Evolutionary conservation across 1,140 invertebrate species (phyloP).

Genomic region (Caenorhabditis inopinata): DNA sequence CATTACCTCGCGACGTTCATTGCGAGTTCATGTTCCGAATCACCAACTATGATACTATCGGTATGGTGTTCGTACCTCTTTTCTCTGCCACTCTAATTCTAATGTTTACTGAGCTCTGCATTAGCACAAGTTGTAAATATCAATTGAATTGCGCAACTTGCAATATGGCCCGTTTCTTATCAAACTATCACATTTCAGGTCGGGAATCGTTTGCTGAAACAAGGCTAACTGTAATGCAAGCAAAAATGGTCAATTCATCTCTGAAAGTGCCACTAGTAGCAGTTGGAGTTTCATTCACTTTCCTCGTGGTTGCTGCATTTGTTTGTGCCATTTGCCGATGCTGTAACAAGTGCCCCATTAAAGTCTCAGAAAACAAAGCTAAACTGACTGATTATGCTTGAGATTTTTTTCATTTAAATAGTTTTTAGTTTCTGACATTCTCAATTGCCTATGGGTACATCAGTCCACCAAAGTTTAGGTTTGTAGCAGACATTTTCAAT

Average conservation of each 20-base stretch:
- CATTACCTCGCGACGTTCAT: neutral
- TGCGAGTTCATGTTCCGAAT: slow-evolving; percentile 24
- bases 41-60: slow-evolving; percentile 30
- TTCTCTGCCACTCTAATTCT: too few species aligned
- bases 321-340: slow-evolving; percentile 10
- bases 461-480: neutral
- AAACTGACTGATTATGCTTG: slow-evolving; percentile 36
- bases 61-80: too few species aligned
- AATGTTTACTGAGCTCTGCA: too few species aligned
- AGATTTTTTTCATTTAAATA: neutral
- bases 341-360: neutral
- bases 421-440: neutral
- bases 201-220: slow-evolving; percentile 39
- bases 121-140: too few species aligned
- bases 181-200: slow-evolving; percentile 39
- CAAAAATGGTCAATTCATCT: neutral
- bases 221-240: neutral
- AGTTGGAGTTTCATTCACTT: neutral
- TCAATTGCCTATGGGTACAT: neutral
- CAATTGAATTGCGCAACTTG: neutral
- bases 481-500: neutral
- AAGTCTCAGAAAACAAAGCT: slow-evolving; percentile 35
- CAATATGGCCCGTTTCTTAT: neutral
- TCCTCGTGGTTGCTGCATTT: neutral
- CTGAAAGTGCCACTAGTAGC: neutral